Percentiles rank a stretch among this genome's conserved stretches.
Evolutionary conservation across 2,797 vertebrate species (phyloP).

Genomic region (Smutsia temminckii): DNA sequence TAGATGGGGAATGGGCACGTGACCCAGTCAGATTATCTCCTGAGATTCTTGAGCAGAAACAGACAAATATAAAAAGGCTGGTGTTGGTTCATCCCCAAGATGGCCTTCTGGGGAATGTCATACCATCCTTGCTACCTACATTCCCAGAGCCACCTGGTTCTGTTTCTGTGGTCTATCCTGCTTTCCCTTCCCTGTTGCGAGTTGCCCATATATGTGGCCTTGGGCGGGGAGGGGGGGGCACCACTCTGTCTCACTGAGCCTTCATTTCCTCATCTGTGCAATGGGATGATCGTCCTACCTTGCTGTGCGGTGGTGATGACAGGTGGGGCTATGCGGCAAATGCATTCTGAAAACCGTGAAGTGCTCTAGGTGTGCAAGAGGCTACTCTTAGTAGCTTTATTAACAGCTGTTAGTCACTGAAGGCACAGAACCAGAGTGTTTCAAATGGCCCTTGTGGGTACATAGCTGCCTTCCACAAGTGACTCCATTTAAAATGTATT

Average conservation of each 20-base stretch:
- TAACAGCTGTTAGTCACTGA: neutral
- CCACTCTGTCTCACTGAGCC: neutral
- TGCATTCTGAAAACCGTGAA: neutral
- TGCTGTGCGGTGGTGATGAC: neutral
- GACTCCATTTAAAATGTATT: neutral
- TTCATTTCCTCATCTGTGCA: neutral
- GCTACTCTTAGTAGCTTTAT: fast-evolving
- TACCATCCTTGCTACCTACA: fast-evolving
- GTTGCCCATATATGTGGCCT: neutral
- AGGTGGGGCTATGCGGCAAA: no score
- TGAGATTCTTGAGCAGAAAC: neutral
- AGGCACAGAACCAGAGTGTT: fast-evolving
- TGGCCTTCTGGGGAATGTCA: neutral
- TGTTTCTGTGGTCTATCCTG: neutral
- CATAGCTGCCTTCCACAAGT: neutral
- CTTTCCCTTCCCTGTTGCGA: neutral
- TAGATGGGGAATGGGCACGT: neutral
- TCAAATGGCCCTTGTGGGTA: neutral
- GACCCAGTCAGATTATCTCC: neutral
- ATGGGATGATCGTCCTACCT: neutral
- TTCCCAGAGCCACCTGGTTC: neutral
- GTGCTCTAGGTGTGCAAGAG: neutral
- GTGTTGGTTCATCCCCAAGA: neutral
- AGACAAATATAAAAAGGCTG: neutral
- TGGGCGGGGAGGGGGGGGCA: no score